Evolutionary conservation across 23 tunicate species (phyloP), one percentile per base, ranked within the genome.

Genomic region (Oikopleura vanhoeffeni): DNA sequence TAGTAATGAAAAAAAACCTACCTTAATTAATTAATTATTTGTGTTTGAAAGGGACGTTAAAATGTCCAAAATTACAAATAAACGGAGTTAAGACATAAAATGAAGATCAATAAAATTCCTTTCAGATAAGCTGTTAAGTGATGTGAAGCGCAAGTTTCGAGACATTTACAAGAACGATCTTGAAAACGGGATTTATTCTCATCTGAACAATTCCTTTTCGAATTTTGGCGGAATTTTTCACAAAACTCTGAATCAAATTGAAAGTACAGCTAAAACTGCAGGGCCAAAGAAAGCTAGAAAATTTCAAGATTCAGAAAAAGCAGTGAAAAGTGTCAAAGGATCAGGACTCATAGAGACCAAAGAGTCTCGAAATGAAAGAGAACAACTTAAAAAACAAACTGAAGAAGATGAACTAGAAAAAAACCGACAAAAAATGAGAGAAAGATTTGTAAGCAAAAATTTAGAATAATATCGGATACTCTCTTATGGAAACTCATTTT

Each of bases 101-200:
- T n/a, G n/a, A n/a, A n/a, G n/a, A n/a, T n/a, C n/a, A n/a, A n/a
- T n/a, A n/a, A n/a, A 49, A 49, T 49, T 13, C 24, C 13, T 49
- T 49, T 49, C 24, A 49, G 79, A 71, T 30, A 71, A 71, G 79
- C 79, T 71, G 34, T 71, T 71, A 71, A 71, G 34, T 71, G 79
- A 71, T 18, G 79, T 71, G 34, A 71, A 71, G 38, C 27, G 32
- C 36, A 71, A 30, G 79, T 71, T 71, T 71, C 27, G 79, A 2
- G 79, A 71, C 38, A 71, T 71, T 33, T 71, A 71, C 79, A 71
- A 71, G 38, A 71, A 71, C 32, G 36, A 38, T 71, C 35, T 71
- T 3, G 79, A 71, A 30, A 30, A 32, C 79, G 79, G 79, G 32
- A 24, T 71, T 38, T 33, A 2, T 71, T 33, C 34, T 28, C 79